These are phyloP conservation scores for Drosophila kambysellisi DNA, from an alignment of 2,888 invertebrate species.

Conservation along the genomic window DNA sequence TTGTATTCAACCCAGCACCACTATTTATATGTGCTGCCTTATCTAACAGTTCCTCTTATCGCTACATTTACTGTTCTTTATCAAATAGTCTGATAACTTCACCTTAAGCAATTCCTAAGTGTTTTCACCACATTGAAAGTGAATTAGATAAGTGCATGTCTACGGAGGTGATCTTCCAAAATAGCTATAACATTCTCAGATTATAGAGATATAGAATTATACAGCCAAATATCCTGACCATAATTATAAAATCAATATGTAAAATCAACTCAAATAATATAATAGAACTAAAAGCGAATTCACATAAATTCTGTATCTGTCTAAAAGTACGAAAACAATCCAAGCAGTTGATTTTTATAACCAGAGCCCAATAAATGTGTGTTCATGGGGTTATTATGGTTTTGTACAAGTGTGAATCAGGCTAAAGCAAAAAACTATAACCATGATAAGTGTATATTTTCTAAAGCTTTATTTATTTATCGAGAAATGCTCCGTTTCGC, in stretches of 20 bases:
- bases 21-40: slow-evolving; percentile 28
- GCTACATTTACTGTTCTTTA: background rate
- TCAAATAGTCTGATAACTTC: background rate
- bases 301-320: background rate
- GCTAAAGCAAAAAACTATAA: too few relatives aligned
- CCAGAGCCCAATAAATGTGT: background rate
- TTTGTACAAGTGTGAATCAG: too few relatives aligned
- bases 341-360: background rate
- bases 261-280: background rate
- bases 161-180: background rate
- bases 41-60: slow-evolving; percentile 1
- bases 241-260: background rate
- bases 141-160: background rate
- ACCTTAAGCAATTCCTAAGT: too few relatives aligned
- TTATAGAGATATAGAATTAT: background rate
- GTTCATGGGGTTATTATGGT: too few relatives aligned
- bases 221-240: too few relatives aligned
- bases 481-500: too few relatives aligned
- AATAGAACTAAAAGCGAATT: background rate
- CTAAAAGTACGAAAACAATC: background rate
- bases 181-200: background rate
- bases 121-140: background rate
- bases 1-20: background rate
- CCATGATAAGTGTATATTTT: too few relatives aligned
- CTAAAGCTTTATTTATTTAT: too few relatives aligned